A percentile compares a stretch with the other conserved stretches of the same genome.
phyloP scores from a whole-genome alignment of 2,113 vertebrate genomes.

The Myrmecophaga tridactyla region DNA sequence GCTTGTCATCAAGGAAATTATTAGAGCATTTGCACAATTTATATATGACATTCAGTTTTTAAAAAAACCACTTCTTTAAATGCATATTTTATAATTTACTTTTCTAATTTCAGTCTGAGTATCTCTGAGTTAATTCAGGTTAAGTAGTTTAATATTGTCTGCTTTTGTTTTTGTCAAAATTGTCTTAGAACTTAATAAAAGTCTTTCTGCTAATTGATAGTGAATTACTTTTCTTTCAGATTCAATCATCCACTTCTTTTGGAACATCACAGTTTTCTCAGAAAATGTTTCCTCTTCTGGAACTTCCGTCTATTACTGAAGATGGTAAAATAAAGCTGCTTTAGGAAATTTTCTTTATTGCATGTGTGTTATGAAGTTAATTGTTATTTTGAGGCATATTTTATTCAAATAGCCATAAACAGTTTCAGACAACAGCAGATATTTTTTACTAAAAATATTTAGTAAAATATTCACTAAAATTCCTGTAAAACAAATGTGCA shows the following conservation, averaged over 20 bases:
- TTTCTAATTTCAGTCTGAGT: neutral
- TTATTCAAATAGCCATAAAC: neutral
- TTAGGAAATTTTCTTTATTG: conserved; percentile 10
- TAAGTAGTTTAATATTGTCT: neutral
- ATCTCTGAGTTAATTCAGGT: neutral
- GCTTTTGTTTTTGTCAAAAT: neutral
- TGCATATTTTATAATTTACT: conserved; percentile 16
- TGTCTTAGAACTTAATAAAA: neutral
- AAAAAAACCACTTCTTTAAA: conserved; percentile 12
- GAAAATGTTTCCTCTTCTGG: conserved; percentile 82
- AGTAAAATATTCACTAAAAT: neutral
- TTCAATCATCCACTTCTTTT: conserved; percentile 74
- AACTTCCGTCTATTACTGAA: conserved; percentile 84
- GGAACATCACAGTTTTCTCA: conserved; percentile 87
- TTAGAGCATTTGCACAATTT: neutral
- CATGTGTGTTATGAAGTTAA: neutral
- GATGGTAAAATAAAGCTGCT: conserved; percentile 58
- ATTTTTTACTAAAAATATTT: too few species aligned
- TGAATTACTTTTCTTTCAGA: conserved; percentile 80
- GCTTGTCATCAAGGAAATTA: neutral
- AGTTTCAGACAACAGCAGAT: neutral
- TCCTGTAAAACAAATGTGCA: neutral
- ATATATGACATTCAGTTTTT: conserved; percentile 14
- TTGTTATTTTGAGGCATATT: conserved; percentile 30
- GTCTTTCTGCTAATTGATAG: neutral